Evolutionary conservation across 2,113 vertebrate species (phyloP).

Genomic region (Notarius lentiginosus): DNA sequence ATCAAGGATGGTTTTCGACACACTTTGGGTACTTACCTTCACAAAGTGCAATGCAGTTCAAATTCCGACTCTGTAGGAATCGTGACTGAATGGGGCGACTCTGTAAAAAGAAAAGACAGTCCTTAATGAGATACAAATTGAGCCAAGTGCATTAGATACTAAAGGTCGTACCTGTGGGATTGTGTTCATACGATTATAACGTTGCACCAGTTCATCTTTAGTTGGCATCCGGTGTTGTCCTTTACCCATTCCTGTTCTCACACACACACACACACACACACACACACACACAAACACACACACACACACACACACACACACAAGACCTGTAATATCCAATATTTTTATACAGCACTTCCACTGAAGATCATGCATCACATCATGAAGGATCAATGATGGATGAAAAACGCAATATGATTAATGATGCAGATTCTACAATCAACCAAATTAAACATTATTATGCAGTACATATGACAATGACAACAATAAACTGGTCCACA

Average conservation of each 20-base stretch:
- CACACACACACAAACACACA: constrained; percentile 35
- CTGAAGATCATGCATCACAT: not conserved
- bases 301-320: constrained; percentile 8
- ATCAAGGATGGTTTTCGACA: not conserved
- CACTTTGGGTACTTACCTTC: constrained; percentile 80
- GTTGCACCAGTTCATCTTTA: constrained; percentile 96
- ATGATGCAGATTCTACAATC: not conserved
- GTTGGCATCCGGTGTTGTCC: constrained; percentile 99
- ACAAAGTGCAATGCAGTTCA: constrained; percentile 98
- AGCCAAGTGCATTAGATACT: not conserved
- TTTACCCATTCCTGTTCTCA: constrained; percentile 93
- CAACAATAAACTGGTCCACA: not conserved
- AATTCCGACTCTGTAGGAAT: constrained; percentile 97
- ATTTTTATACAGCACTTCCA: not conserved
- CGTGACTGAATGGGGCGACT: constrained; percentile 95
- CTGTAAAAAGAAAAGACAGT: constrained; percentile 63
- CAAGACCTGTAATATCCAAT: not conserved
- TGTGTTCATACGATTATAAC: constrained; percentile 98
- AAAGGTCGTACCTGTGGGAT: constrained; percentile 85
- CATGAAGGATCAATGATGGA: not conserved
- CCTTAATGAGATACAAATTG: not conserved
- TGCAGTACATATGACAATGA: not conserved
- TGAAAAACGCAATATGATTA: not conserved
- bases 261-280: constrained; percentile 41
- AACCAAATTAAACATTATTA: not conserved